Base-by-base conservation (phyloP, 2,797 vertebrate genomes). In the Falco peregrinus region DNA sequence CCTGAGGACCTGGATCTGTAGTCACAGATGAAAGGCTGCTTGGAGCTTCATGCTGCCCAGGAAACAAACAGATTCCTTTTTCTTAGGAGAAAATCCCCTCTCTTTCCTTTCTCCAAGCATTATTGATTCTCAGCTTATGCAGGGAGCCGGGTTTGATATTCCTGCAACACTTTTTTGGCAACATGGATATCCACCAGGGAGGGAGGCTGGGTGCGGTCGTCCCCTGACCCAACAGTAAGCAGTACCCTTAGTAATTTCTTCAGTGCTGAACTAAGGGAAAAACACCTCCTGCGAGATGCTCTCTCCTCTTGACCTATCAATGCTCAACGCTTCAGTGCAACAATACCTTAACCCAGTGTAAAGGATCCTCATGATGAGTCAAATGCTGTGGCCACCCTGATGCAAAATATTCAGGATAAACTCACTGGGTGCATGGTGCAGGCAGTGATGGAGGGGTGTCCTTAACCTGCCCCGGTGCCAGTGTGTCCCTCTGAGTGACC, bases 1-100 rank as follows among this genome's bases (percentile, higher is more conserved):
- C 28, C 68, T 73, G 39, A 0, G 0, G 73, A 39, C 13, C 39
- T 0, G 0, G 28, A 22, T 74, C 47, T 81, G 48, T 31, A 56
- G 43, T 43, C 9, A 9, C 1, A 7, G 69, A 31, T 35, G 13
- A 87, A 74, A 64, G 29, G 31, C 4, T 71, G 24, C 31, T 39
- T 51, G 19, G 71, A 60, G n/a, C 28, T 71, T 82, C 45, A 60
- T 0, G 3, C 33, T 81, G 20, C 6, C 10, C 24, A 48, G 60
- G 70, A 64, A 87, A 59, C 8, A 86, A 63, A 12, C 8, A 3
- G 5, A 13, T 2, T 4, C 5, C 9, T 81, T 92, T 60, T 60
- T 48, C 20, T 60, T 7, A 20, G 39, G 43, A 64, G 24, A 51
- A 74, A 51, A 63, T 56, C 13, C 28, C 21, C 31, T 84, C 43